Conservation (phyloP, 2,113 vertebrate species). For the Microtus ochrogaster region DNA sequence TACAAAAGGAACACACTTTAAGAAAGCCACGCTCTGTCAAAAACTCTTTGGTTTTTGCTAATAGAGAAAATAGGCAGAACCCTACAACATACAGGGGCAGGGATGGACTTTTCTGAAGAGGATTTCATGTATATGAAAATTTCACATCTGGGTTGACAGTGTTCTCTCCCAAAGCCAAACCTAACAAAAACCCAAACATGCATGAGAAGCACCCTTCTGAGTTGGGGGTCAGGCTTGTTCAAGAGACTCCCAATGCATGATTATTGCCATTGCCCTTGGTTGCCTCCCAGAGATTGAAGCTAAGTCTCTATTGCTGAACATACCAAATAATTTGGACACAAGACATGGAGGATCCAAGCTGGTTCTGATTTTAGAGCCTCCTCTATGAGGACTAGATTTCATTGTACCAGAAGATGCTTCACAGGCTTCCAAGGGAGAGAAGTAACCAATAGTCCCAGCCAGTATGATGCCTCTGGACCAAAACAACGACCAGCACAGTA, state of each 20-base stretch:
- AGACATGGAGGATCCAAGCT: neutral
- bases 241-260: neutral
- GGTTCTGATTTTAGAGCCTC: neutral
- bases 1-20: conserved; percentile 24
- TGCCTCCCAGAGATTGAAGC: neutral
- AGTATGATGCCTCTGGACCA: neutral
- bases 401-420: neutral
- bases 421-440: neutral
- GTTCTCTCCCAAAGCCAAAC: neutral
- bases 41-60: neutral
- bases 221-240: neutral
- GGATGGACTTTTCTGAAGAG: neutral
- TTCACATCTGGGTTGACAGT: neutral
- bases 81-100: neutral
- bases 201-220: neutral
- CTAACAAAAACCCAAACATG: neutral
- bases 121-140: neutral
- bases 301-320: neutral
- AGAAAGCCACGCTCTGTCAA: neutral
- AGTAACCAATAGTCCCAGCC: neutral
- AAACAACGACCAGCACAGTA: neutral
- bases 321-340: neutral
- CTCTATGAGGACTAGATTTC: neutral
- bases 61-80: neutral
- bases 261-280: neutral